Percentiles rank a stretch among this genome's conserved stretches.
These are phyloP conservation scores for Augochlora pura DNA, from an alignment of 1,140 invertebrate species.

Conservation along the genomic window DNA sequence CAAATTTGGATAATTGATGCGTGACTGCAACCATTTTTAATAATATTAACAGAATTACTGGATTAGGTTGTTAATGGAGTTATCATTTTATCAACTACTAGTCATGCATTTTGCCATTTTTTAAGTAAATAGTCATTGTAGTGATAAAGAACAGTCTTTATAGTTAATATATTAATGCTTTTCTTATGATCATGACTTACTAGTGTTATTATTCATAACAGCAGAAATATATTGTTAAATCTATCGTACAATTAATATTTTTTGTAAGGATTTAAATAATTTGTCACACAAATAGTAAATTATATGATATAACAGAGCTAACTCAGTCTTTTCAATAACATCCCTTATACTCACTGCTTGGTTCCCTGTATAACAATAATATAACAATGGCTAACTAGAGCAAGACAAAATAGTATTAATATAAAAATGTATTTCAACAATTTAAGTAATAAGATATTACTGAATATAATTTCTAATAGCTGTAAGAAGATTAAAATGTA, in stretches of 20 bases:
- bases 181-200: too few species aligned
- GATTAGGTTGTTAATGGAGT: background rate
- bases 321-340: background rate
- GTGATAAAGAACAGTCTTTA: too few species aligned
- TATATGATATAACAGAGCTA: background rate
- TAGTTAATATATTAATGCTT: too few species aligned
- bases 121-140: too few species aligned
- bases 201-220: too few species aligned
- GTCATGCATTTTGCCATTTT: too few species aligned
- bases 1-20: conserved; percentile 3
- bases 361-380: background rate
- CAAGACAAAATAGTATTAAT: background rate
- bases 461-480: conserved; percentile 74
- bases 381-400: background rate
- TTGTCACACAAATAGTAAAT: background rate
- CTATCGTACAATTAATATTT: background rate
- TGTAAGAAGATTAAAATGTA: conserved; percentile 86
- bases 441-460: conserved; percentile 18
- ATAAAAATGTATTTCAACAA: background rate
- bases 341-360: background rate
- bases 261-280: background rate
- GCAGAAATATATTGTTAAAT: background rate
- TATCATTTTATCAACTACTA: too few species aligned
- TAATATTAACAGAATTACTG: background rate
- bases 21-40: background rate